Base-by-base conservation (phyloP, 2,888 invertebrate species). In the Dicyrtoma fusca region DNA sequence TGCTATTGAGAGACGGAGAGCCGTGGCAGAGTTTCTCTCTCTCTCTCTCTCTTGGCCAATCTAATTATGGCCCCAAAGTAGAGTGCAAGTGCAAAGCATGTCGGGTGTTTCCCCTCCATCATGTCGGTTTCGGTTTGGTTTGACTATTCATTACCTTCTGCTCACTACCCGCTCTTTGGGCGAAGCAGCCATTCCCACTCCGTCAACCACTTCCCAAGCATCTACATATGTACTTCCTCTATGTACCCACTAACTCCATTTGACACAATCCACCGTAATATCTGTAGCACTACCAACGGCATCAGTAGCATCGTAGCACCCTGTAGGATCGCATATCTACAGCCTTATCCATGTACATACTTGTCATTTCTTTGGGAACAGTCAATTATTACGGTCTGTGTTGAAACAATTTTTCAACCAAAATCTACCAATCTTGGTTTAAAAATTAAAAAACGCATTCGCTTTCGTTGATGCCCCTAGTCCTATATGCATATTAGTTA, bases 111-210 rank as follows among this genome's bases (percentile, higher is more conserved):
- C 70, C 63, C 62, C 70, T 70, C 69, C 59, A 61, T 69, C 61
- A 53, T 51, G 70, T 70, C 70, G 70, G 70, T 70, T 62, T 70
- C 61, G 42, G 51, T 62, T 70, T 63, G 70, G 51, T 70, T 70
- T 51, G 61, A 62, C 70, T 70, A 70, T 70, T 70, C 70, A 70
- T 70, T 70, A 70, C 63, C 26, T 26, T 65, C 63, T 44, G 17
- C 13, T 47, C 45, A 23, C 47, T 47, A 47, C 21, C 55, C 47
- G 47, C 64, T 23, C 45, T 17, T 34, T 34, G 34, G 34, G 34
- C 10, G 53, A 19, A 53, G 17, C 21, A n/a, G 10, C 17, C 1
- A 17, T 17, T 53, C 8, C 19, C 8, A 6, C 49, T 49, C 49
- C 4, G 34, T 49, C 5, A 4, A 17, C 49, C 13, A 17, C 13